Percentiles rank a stretch among this genome's conserved stretches.
Conservation (phyloP, 2,797 vertebrate genomes). For the Anas flavirostris region DNA sequence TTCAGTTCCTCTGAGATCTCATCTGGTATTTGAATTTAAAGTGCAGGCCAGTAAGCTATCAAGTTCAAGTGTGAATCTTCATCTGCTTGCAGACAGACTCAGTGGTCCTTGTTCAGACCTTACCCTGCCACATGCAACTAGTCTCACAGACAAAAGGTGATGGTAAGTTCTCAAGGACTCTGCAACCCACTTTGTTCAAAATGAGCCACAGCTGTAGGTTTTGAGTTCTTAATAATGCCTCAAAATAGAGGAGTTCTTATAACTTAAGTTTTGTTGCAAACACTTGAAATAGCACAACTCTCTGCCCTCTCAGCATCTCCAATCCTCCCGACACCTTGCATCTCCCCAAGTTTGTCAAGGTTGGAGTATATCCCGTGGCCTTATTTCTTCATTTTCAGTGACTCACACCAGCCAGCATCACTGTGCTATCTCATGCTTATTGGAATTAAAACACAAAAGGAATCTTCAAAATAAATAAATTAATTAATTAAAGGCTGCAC, state of each 20-base stretch:
- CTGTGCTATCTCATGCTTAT: background rate
- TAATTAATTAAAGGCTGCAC: background rate
- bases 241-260: background rate
- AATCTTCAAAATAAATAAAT: background rate
- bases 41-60: background rate
- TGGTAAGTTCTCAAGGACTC: background rate
- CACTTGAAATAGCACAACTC: background rate
- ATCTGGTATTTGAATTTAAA: background rate
- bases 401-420: background rate
- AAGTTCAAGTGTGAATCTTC: background rate
- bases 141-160: background rate
- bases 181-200: background rate
- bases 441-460: background rate
- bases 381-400: background rate
- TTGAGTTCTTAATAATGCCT: background rate
- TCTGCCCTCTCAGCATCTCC: background rate
- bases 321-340: background rate
- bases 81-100: background rate
- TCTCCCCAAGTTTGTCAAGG: background rate
- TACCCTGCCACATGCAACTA: background rate
- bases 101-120: background rate
- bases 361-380: background rate
- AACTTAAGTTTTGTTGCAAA: background rate
- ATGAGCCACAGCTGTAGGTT: background rate
- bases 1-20: background rate